Percentiles rank a stretch among this genome's conserved stretches.
Conservation (phyloP, 2,797 vertebrate species). For the Diglossa cyanea region DNA sequence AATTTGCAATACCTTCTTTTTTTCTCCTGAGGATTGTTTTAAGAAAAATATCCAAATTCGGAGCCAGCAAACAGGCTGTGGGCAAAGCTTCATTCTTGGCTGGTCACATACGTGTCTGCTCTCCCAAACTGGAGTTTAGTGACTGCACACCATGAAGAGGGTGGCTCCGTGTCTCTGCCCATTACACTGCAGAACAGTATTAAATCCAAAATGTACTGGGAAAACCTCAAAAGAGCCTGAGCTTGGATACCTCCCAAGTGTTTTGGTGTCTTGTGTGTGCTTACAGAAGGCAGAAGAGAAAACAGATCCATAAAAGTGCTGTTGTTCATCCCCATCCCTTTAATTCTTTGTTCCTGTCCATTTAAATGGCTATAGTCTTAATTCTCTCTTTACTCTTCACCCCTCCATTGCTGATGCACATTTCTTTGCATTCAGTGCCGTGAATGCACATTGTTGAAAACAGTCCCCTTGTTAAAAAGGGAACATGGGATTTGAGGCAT, state of each 20-base stretch:
- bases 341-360: background rate
- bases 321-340: background rate
- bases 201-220: background rate
- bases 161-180: background rate
- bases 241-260: background rate
- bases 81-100: background rate
- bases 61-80: background rate
- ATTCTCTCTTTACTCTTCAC: background rate
- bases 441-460: background rate
- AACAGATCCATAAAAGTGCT: background rate
- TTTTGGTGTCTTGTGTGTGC: background rate
- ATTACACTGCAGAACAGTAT: background rate
- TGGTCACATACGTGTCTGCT: background rate
- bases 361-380: background rate
- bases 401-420: background rate
- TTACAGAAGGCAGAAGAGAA: background rate
- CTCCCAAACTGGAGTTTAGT: background rate
- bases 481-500: background rate
- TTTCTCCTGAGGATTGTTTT: background rate
- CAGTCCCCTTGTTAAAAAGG: background rate
- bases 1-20: background rate
- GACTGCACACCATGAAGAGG: background rate
- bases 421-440: background rate
- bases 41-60: background rate
- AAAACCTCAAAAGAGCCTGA: background rate